Percentiles rank a stretch among this genome's conserved stretches.
Conservation (phyloP, 2,113 vertebrate species). For the Corythaeola cristata region DNA sequence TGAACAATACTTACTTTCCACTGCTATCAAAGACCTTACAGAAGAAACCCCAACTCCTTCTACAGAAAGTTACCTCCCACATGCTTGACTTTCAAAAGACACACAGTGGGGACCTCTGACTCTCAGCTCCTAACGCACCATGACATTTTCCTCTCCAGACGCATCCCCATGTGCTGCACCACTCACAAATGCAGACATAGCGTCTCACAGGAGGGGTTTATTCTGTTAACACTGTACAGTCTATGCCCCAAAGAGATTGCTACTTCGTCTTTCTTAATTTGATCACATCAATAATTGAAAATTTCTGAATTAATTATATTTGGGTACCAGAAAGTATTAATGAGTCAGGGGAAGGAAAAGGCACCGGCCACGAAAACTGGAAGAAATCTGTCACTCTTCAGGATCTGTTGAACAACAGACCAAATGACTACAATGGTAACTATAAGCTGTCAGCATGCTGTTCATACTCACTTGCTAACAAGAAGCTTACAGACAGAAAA, state of each 20-base stretch:
- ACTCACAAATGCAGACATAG: background rate
- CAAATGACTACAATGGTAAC: background rate
- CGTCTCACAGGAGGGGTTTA: background rate
- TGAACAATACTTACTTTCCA: background rate
- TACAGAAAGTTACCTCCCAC: background rate
- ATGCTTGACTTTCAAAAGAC: background rate
- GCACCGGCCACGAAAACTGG: background rate
- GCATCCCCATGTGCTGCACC: background rate
- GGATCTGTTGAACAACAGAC: background rate
- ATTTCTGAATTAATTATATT: background rate
- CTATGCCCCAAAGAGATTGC: background rate
- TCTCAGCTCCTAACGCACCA: background rate
- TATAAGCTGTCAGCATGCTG: background rate
- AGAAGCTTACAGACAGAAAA: background rate
- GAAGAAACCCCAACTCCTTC: background rate
- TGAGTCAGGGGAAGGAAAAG: background rate
- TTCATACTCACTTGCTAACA: background rate
- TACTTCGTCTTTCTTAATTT: background rate
- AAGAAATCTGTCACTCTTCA: background rate
- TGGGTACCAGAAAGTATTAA: background rate
- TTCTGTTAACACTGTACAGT: background rate
- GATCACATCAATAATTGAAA: background rate
- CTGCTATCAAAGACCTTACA: background rate
- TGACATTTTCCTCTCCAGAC: background rate
- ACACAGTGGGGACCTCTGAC: background rate